Evolutionary conservation across 2,797 vertebrate species (phyloP).

Genomic region (Falco novaeseelandiae): DNA sequence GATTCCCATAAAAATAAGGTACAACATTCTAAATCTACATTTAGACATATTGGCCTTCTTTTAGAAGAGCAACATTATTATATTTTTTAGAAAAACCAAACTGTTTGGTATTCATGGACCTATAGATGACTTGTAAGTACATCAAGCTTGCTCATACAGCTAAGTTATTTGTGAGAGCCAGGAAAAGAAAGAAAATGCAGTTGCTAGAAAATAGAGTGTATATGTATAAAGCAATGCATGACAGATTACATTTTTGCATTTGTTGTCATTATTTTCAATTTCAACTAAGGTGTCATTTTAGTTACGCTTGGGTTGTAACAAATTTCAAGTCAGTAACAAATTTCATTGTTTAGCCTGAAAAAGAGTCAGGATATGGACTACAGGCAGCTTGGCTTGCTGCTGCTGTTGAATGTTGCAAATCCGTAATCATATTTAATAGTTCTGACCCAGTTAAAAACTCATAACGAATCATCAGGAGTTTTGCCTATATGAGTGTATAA

Average conservation of each 20-base stretch:
- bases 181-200: background rate
- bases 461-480: background rate
- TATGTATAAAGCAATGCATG: background rate
- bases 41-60: background rate
- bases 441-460: background rate
- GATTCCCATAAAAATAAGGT: background rate
- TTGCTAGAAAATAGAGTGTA: background rate
- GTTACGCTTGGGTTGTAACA: background rate
- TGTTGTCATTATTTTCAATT: background rate
- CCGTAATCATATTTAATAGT: background rate
- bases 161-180: background rate
- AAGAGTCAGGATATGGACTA: background rate
- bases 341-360: background rate
- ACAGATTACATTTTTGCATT: background rate
- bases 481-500: background rate
- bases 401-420: background rate
- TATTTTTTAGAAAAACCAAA: background rate
- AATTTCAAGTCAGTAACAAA: background rate
- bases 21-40: background rate
- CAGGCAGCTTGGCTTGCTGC: background rate
- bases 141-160: background rate
- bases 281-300: background rate
- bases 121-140: background rate
- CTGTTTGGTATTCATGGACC: background rate
- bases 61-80: background rate